A percentile compares a stretch with the other conserved stretches of the same genome.
Conservation (phyloP, 2,797 vertebrate species). For the Catamblyrhynchus diadema region DNA sequence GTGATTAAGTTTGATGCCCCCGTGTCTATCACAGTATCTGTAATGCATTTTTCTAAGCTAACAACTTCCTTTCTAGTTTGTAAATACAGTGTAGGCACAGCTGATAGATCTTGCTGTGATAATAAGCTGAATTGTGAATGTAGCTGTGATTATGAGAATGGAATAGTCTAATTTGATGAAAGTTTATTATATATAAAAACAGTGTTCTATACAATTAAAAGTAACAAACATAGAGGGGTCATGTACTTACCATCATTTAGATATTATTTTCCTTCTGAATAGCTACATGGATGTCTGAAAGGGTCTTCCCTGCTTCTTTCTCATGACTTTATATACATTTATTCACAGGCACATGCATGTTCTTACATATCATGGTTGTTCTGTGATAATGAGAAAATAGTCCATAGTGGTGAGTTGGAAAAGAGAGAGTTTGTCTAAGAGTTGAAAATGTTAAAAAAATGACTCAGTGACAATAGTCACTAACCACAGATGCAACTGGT, state of each 20-base stretch:
- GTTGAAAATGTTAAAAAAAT: background rate
- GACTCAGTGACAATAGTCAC: background rate
- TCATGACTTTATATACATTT: background rate
- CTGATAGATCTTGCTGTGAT: constrained; percentile 62
- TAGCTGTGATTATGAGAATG: constrained; percentile 63
- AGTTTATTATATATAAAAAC: constrained; percentile 8
- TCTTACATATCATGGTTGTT: rapidly evolving
- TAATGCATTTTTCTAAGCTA: constrained; percentile 36
- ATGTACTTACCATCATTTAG: background rate
- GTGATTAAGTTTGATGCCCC: constrained; percentile 19
- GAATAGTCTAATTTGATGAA: constrained; percentile 53
- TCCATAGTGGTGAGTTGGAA: background rate
- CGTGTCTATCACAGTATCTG: constrained; percentile 15
- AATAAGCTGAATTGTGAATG: constrained; percentile 64
- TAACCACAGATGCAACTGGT: background rate
- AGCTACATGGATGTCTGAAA: background rate
- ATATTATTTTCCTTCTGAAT: background rate
- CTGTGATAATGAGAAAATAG: background rate
- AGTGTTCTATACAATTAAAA: background rate
- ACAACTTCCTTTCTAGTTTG: constrained; percentile 54
- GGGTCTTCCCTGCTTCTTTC: background rate
- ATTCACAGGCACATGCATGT: rapidly evolving
- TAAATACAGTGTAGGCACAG: constrained; percentile 59
- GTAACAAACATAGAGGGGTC: background rate
- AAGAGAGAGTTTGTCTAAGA: background rate